Conservation (phyloP, 2,113 vertebrate species). For the Pitta sordida region DNA sequence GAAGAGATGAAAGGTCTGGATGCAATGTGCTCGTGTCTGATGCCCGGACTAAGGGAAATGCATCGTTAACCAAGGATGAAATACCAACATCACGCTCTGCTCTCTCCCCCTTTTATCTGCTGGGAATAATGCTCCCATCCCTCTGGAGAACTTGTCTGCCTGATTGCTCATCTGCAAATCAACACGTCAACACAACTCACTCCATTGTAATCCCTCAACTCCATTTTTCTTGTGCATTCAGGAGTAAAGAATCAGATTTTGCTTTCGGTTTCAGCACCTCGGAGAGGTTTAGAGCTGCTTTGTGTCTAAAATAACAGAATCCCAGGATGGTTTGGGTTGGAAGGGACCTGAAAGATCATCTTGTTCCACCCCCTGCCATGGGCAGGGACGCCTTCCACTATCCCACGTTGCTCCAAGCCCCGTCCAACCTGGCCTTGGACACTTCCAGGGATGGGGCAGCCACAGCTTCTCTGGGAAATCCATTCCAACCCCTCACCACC, state of each 20-base stretch:
- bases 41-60: neutral
- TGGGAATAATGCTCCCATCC: neutral
- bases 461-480: neutral
- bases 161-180: neutral
- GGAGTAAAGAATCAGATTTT: neutral
- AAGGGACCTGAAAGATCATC: neutral
- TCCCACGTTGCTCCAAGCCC: neutral
- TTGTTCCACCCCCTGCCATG: fast-evolving
- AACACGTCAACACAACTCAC: neutral
- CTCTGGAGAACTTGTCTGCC: neutral
- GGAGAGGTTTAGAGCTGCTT: neutral
- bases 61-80: neutral
- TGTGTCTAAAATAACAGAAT: neutral
- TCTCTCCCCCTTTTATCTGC: neutral
- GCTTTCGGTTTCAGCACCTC: neutral
- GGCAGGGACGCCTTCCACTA: neutral
- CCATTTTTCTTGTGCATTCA: neutral
- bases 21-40: fast-evolving
- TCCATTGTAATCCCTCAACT: too few relatives aligned
- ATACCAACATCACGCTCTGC: neutral
- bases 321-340: neutral
- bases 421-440: neutral
- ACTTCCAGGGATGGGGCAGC: neutral
- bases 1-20: neutral
- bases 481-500: neutral